phyloP scores from a whole-genome alignment of 2,113 vertebrate genomes.

The Poeciliopsis retropinna region DNA sequence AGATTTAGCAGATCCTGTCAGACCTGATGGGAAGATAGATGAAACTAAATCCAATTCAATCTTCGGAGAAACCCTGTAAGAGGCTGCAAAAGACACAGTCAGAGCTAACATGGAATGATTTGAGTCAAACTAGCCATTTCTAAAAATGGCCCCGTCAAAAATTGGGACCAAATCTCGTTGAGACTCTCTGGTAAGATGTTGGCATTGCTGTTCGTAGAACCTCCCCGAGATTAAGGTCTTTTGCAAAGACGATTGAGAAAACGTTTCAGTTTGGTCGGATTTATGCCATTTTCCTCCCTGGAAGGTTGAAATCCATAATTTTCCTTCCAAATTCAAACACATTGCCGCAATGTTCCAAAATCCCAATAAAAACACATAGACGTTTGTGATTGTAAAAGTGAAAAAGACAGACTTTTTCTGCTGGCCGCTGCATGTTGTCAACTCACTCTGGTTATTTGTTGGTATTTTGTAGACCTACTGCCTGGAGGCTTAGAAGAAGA shows the following conservation, averaged over 20 bases:
- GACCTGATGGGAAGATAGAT: background rate
- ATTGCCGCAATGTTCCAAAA: too few species aligned
- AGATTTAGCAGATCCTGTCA: background rate
- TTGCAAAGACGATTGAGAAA: too few species aligned
- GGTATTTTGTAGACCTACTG: conserved; percentile 52
- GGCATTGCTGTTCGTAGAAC: background rate
- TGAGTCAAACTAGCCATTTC: too few species aligned
- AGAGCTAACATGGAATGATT: too few species aligned
- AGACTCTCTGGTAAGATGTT: too few species aligned
- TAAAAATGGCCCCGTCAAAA: too few species aligned
- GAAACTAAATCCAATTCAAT: background rate
- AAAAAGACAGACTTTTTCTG: background rate
- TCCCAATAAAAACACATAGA: background rate
- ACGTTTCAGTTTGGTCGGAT: background rate
- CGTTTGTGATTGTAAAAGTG: background rate
- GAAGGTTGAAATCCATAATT: too few species aligned
- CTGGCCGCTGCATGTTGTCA: conserved; percentile 36
- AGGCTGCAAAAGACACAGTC: too few species aligned
- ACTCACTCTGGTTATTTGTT: conserved; percentile 68
- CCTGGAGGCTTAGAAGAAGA: conserved; percentile 63
- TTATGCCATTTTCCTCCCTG: too few species aligned
- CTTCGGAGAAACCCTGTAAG: background rate
- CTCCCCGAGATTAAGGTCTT: background rate
- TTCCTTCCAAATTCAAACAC: too few species aligned
- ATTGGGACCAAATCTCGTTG: too few species aligned